phyloP scores from a whole-genome alignment of 2,888 invertebrate genomes.

The Nyleta sp. region DNA sequence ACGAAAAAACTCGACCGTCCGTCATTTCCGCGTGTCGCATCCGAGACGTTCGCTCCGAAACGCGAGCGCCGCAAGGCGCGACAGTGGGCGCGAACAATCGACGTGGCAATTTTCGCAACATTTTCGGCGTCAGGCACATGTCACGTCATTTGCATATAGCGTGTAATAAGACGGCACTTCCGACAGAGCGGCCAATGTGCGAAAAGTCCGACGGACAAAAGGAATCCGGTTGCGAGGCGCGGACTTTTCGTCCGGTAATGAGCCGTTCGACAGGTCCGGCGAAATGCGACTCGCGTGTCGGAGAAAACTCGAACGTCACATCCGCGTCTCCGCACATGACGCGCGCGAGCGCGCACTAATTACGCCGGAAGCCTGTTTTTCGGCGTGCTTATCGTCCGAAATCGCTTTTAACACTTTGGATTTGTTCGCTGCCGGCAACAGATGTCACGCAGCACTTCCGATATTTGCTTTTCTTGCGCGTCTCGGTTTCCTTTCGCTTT shows the following conservation, averaged over 20 bases:
- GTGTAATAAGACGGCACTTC: constrained; percentile 50
- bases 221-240: constrained; percentile 18
- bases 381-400: constrained; percentile 43
- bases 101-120: constrained; percentile 14
- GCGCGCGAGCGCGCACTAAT: constrained; percentile 33
- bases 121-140: constrained; percentile 43
- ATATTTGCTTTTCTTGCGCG: neutral
- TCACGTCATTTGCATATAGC: constrained; percentile 58
- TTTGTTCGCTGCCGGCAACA: constrained; percentile 40
- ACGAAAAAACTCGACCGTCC: too few species aligned
- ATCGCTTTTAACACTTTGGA: constrained; percentile 62
- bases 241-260: constrained; percentile 37
- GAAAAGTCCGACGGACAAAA: constrained; percentile 45
- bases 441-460: constrained; percentile 51
- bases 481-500: constrained; percentile 13
- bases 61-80: neutral
- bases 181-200: constrained; percentile 49
- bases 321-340: constrained; percentile 56
- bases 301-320: constrained; percentile 52
- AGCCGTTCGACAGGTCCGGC: constrained; percentile 33
- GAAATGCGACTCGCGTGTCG: constrained; percentile 41
- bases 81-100: constrained; percentile 1
- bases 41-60: too few species aligned
- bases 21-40: too few species aligned
- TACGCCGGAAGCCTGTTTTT: constrained; percentile 46